Conservation (phyloP, 2,888 invertebrate species). For the Calameuta pallipes region DNA sequence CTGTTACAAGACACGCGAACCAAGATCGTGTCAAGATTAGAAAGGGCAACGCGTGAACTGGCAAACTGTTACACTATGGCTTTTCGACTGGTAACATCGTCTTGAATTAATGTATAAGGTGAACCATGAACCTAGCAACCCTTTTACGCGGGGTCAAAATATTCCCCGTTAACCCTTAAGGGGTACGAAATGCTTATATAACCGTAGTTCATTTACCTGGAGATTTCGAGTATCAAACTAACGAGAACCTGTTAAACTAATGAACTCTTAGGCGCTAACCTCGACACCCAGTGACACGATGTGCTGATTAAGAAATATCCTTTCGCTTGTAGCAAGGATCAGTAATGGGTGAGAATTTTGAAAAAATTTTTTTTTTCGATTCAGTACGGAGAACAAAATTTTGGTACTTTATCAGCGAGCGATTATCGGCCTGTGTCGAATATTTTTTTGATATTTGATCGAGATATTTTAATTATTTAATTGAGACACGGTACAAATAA, state of each 20-base stretch:
- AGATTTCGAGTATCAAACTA: constrained; percentile 15
- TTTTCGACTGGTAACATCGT: neutral
- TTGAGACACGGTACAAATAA: neutral
- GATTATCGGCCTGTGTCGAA: neutral
- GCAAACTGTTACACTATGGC: neutral
- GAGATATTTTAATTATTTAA: neutral
- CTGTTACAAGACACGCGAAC: constrained; percentile 2
- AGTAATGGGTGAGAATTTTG: neutral
- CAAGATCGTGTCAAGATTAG: neutral
- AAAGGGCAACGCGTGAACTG: neutral
- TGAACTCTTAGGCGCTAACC: constrained; percentile 24
- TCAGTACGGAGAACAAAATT: neutral
- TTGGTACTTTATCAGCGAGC: neutral
- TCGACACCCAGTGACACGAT: constrained; percentile 8
- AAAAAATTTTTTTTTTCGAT: neutral
- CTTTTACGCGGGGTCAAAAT: neutral
- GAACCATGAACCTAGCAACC: neutral
- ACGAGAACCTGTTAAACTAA: constrained; percentile 36
- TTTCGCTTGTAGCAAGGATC: neutral
- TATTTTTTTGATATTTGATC: neutral
- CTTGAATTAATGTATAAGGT: neutral
- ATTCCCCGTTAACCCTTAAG: neutral
- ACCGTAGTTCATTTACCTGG: neutral
- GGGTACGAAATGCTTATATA: neutral
- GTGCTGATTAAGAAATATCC: neutral